Base-by-base conservation (phyloP, 1,140 invertebrate species). In the Drosophila jambulina region DNA sequence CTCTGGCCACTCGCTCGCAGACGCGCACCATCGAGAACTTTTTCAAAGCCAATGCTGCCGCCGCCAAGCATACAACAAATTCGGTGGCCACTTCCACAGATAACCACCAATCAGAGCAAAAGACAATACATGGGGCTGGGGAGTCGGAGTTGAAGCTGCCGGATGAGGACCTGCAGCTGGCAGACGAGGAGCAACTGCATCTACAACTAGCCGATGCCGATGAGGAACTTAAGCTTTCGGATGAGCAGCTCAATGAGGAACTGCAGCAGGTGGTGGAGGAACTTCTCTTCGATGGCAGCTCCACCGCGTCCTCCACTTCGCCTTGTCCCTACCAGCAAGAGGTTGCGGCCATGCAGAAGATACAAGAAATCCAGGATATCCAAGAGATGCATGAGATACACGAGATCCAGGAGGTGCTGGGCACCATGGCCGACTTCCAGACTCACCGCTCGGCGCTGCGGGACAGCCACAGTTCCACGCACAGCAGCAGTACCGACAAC, bases 21-120 rank as follows among this genome's bases (percentile, higher is more conserved):
- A 92, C 91, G 59, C 83, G 91, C 58, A 92, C 91, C 45, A 92
- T 92, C 49, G 91, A 92, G 56, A 92, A 91, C 72, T 92, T 88
- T 53, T 92, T 92, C 45, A 91, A 85, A 75, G 91, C 82, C 43
- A 91, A 85, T 65, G 80, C 76, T 70, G 77, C 82, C 38, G 79
- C 76, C n/a, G 77, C 80, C 25, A 86, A 83, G 32, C 45, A 68
- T 19, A 58, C 36, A 12, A 53, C 57, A 48, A 62, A 68, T 53
- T 67, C 46, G n/a, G n/a, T 51, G 48, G 27, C n/a, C 25, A 13
- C 4, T n/a, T 32, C 48, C 48, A 51, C 27, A 19, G 32, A 72
- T 27, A 17, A 49, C 61, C 67, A 29, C 54, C 74, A 45, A 71
- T 36, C 62, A 65, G 69, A 67, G 43, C 43, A 71, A 72, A 71